phyloP scores from a whole-genome alignment of 2,113 vertebrate genomes.

The Phylloscopus whistleri region DNA sequence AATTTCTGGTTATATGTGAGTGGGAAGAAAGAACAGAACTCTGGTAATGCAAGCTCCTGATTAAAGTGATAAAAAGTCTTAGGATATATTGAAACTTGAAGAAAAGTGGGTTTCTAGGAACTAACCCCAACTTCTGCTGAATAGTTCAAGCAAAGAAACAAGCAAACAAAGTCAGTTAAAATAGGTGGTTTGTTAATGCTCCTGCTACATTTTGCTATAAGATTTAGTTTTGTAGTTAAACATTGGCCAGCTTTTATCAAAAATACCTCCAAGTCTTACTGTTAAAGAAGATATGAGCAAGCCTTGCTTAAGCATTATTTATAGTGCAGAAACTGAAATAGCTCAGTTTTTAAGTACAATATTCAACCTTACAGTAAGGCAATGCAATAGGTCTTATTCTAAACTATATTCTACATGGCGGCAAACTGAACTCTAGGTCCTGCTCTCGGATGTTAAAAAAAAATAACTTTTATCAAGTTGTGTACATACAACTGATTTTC shows the following conservation, averaged over 20 bases:
- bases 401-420: background rate
- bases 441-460: background rate
- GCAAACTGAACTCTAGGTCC: background rate
- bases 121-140: background rate
- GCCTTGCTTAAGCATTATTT: background rate
- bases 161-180: background rate
- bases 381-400: background rate
- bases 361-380: background rate
- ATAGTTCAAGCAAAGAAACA: background rate
- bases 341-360: background rate
- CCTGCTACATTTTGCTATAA: background rate
- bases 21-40: background rate
- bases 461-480: background rate
- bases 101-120: background rate
- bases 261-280: background rate
- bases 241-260: background rate
- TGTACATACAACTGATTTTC: background rate
- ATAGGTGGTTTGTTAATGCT: background rate
- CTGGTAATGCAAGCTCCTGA: background rate
- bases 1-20: background rate
- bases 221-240: background rate
- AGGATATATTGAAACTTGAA: background rate
- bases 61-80: background rate
- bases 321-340: background rate
- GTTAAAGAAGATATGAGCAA: background rate